phyloP scores from a whole-genome alignment of 2,797 vertebrate species.

The Delichon dasypus region DNA sequence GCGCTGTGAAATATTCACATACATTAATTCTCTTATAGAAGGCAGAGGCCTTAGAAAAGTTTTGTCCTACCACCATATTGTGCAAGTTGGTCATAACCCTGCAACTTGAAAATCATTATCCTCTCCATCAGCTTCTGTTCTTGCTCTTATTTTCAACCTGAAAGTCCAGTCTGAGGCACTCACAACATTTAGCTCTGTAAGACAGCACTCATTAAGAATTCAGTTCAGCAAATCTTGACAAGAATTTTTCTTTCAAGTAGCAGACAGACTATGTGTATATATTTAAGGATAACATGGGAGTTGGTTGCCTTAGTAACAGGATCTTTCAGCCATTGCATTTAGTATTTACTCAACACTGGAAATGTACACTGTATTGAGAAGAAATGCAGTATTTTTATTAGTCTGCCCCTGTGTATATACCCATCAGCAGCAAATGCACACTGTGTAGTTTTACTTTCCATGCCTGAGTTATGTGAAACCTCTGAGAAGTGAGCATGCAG shows the following conservation, averaged over 20 bases:
- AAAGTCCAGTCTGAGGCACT: not conserved
- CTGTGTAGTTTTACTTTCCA: conserved; percentile 28
- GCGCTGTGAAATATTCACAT: not conserved
- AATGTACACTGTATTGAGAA: conserved; percentile 6
- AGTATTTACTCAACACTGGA: conserved; percentile 46
- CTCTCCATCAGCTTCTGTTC: not conserved
- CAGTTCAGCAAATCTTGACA: not conserved
- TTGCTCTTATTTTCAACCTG: not conserved
- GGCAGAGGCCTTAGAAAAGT: not conserved
- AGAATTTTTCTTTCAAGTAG: not conserved
- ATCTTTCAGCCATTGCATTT: conserved; percentile 12
- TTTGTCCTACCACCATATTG: not conserved
- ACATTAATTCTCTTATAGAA: not conserved
- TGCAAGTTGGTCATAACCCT: not conserved
- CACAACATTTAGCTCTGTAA: not conserved
- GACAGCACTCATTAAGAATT: not conserved
- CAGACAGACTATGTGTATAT: not conserved
- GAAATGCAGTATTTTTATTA: conserved; percentile 29
- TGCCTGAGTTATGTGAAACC: conserved; percentile 44
- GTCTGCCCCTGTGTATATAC: not conserved
- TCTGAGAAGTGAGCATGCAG: conserved; percentile 12
- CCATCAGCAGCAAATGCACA: not conserved
- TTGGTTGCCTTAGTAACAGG: conserved; percentile 51
- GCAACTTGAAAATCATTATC: not conserved
- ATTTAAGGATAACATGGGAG: conserved; percentile 1